These are phyloP conservation scores for Molossus alvarezi DNA, from an alignment of 2,797 vertebrate species.

Conservation along the genomic window DNA sequence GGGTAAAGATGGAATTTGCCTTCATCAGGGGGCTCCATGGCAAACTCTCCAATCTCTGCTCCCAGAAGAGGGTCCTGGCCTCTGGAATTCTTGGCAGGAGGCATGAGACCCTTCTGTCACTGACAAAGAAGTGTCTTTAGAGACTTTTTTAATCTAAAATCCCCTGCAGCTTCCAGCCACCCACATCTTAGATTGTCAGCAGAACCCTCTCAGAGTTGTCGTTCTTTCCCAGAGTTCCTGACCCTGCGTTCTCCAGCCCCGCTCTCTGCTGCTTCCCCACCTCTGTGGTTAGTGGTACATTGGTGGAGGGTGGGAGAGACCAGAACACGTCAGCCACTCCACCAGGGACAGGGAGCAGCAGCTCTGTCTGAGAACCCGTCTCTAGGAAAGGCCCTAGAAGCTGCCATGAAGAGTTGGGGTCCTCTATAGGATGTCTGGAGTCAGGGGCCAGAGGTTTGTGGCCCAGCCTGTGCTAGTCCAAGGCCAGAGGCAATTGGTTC, in stretches of 20 bases:
- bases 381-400: constrained; percentile 5
- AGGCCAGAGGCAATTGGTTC: neutral
- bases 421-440: neutral
- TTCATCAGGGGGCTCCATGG: constrained; percentile 60
- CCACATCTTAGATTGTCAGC: neutral
- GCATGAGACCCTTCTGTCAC: neutral
- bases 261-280: neutral
- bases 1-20: constrained; percentile 33
- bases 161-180: neutral
- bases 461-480: neutral
- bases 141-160: constrained; percentile 73
- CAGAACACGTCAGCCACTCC: neutral
- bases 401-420: neutral
- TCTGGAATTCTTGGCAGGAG: constrained; percentile 79
- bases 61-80: constrained; percentile 76
- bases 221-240: constrained; percentile 45
- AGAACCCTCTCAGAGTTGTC: neutral
- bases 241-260: constrained; percentile 7
- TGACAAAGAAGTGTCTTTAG: constrained; percentile 42
- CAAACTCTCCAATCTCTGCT: constrained; percentile 68
- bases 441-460: neutral
- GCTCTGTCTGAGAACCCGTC: neutral
- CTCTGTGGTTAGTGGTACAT: neutral
- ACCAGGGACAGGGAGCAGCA: fast-evolving
- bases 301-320: neutral